A percentile compares a stretch with the other conserved stretches of the same genome.
These are phyloP conservation scores for Enteromius thamalakanensis DNA, from an alignment of 2,797 vertebrate genomes.

Conservation along the genomic window DNA sequence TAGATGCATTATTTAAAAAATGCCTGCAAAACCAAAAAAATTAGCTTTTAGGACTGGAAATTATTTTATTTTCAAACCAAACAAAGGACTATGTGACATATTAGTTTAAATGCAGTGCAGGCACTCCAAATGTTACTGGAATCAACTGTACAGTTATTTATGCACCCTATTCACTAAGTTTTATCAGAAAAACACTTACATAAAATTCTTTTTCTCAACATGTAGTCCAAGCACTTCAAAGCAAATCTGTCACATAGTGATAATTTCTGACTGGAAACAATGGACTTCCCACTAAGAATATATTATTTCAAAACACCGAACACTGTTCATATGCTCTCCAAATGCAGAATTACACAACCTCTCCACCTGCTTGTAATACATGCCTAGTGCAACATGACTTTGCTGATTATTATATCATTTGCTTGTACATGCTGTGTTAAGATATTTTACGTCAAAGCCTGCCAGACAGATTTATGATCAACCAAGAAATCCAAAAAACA, in stretches of 20 bases:
- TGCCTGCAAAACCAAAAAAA: background rate
- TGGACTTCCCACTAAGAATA: background rate
- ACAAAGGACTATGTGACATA: background rate
- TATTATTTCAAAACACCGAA: slow-evolving; percentile 2
- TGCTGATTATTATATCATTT: slow-evolving; percentile 4
- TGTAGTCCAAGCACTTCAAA: background rate
- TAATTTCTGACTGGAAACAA: background rate
- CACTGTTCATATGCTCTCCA: background rate
- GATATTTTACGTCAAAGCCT: background rate
- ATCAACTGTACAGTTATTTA: background rate
- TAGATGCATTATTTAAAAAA: background rate
- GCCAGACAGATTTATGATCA: slow-evolving; percentile 21
- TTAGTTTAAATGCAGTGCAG: background rate
- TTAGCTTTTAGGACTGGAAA: background rate
- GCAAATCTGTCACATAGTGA: slow-evolving; percentile 4
- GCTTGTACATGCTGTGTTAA: background rate
- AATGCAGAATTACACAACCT: background rate
- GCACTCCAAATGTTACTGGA: background rate
- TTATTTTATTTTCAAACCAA: background rate
- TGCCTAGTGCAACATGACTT: background rate
- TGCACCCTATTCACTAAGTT: background rate
- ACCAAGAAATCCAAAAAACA: slow-evolving; percentile 17
- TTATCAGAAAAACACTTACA: background rate
- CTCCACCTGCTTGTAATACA: background rate
- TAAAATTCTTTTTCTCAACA: background rate